Percentiles rank a stretch among this genome's conserved stretches.
Conservation (phyloP, 2,797 vertebrate species). For the Sebastes dallii region DNA sequence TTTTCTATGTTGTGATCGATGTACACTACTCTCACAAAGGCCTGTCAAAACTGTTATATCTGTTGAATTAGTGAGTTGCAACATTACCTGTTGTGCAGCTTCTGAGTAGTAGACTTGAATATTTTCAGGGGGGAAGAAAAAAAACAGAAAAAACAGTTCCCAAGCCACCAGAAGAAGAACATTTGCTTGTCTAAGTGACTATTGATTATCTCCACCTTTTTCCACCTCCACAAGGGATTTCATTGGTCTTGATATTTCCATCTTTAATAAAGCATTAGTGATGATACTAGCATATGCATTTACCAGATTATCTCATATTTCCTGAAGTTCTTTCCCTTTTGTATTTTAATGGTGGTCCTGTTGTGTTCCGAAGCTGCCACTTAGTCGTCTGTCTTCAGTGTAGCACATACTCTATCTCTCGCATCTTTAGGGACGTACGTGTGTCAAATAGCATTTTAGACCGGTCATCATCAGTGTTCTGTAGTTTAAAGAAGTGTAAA, state of each 20-base stretch:
- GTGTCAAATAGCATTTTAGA: constrained; percentile 48
- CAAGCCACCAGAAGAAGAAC: constrained; percentile 69
- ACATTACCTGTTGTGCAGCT: constrained; percentile 61
- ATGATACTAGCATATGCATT: constrained; percentile 24
- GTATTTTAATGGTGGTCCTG: constrained; percentile 51
- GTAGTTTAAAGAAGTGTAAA: constrained; percentile 56
- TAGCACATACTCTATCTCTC: constrained; percentile 50
- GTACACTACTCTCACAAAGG: constrained; percentile 72
- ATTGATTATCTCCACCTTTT: constrained; percentile 27
- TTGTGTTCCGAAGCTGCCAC: constrained; percentile 58
- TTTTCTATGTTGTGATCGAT: constrained; percentile 78
- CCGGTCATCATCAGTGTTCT: constrained; percentile 53
- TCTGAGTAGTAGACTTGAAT: constrained; percentile 56
- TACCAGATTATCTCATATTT: constrained; percentile 28
- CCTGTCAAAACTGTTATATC: constrained; percentile 69
- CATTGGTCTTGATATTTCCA: constrained; percentile 33
- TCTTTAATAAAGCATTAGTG: constrained; percentile 42
- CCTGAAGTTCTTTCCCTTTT: constrained; percentile 31
- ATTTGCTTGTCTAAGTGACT: constrained; percentile 58
- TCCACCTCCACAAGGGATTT: constrained; percentile 10
- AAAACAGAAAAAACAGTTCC: constrained; percentile 38
- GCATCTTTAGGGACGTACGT: constrained; percentile 35
- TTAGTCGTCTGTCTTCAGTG: constrained; percentile 56
- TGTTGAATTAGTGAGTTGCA: constrained; percentile 64
- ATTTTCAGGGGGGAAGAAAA: constrained; percentile 40